These are phyloP conservation scores for Promerops cafer DNA, from an alignment of 2,113 vertebrate species.

Conservation along the genomic window DNA sequence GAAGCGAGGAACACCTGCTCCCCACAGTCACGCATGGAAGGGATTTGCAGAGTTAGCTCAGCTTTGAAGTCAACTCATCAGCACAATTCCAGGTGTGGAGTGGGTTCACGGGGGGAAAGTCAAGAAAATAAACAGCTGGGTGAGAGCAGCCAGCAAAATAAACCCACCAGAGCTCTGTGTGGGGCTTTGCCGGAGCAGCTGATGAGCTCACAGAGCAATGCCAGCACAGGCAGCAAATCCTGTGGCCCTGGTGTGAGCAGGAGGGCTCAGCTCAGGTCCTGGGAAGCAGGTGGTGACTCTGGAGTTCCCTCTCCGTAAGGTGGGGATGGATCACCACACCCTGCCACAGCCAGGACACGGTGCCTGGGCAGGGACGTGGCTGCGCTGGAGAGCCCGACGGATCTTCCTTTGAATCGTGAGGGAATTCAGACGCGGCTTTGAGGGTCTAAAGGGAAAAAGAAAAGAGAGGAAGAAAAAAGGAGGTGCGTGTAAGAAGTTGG, in stretches of 20 bases:
- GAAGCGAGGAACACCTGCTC: not conserved
- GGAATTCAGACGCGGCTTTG: not conserved
- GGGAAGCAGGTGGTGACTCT: not conserved
- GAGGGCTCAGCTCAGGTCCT: not conserved
- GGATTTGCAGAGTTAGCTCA: not conserved
- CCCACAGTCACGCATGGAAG: not conserved
- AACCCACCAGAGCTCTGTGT: not conserved
- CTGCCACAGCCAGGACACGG: not conserved
- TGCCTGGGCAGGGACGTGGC: not conserved
- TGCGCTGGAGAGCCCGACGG: rapidly evolving
- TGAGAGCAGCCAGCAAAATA: slow-evolving; percentile 33
- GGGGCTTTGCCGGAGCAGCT: not conserved
- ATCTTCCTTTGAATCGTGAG: not conserved
- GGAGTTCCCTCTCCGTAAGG: rapidly evolving
- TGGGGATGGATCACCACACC: not conserved
- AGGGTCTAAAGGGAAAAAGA: not conserved
- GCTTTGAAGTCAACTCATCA: not conserved
- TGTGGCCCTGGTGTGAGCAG: not conserved
- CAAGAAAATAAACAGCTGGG: slow-evolving; percentile 26
- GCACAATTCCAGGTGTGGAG: not conserved
- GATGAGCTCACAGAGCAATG: not conserved
- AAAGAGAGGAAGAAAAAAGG: not conserved
- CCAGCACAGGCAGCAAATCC: not conserved
- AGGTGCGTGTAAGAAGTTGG: slow-evolving; percentile 2
- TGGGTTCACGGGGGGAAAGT: not conserved